Conservation (phyloP, 2,113 vertebrate species). For the Thryonomys swinderianus region DNA sequence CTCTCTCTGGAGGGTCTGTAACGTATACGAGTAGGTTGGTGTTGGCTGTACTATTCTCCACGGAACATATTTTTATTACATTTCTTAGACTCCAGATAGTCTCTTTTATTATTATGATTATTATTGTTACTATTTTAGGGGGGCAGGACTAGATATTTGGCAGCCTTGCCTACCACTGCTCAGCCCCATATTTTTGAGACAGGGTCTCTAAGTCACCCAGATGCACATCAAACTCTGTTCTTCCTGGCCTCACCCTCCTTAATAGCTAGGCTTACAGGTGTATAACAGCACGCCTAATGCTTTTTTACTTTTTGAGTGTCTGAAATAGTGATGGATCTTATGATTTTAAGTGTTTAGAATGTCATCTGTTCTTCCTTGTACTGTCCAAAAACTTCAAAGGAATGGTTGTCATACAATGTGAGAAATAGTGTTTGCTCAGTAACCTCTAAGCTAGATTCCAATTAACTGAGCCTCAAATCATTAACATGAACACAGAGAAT, state of each 20-base stretch:
- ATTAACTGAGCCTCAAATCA: slow-evolving; percentile 42
- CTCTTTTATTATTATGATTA: slow-evolving; percentile 15
- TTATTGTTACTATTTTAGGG: slow-evolving; percentile 15
- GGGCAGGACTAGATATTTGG: not conserved
- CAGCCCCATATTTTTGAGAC: not conserved
- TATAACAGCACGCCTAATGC: not conserved
- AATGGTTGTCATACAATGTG: slow-evolving; percentile 12
- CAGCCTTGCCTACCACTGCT: not conserved
- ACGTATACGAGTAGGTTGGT: not conserved
- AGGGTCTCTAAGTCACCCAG: not conserved
- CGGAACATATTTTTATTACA: not conserved
- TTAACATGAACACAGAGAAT: slow-evolving; percentile 18
- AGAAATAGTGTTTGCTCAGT: slow-evolving; percentile 40
- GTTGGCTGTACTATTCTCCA: not conserved
- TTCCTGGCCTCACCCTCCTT: not conserved
- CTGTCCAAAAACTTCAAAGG: slow-evolving; percentile 28
- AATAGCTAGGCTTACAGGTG: not conserved
- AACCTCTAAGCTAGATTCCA: slow-evolving; percentile 31
- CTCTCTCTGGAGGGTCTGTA: slow-evolving; percentile 27
- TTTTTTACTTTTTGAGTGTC: slow-evolving; percentile 3
- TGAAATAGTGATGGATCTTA: slow-evolving; percentile 44
- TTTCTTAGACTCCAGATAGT: slow-evolving; percentile 28
- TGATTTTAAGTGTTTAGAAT: not conserved
- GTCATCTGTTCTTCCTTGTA: not conserved
- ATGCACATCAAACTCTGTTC: not conserved